Conservation (phyloP, 2,797 vertebrate species). For the Sebastes matsubarae region DNA sequence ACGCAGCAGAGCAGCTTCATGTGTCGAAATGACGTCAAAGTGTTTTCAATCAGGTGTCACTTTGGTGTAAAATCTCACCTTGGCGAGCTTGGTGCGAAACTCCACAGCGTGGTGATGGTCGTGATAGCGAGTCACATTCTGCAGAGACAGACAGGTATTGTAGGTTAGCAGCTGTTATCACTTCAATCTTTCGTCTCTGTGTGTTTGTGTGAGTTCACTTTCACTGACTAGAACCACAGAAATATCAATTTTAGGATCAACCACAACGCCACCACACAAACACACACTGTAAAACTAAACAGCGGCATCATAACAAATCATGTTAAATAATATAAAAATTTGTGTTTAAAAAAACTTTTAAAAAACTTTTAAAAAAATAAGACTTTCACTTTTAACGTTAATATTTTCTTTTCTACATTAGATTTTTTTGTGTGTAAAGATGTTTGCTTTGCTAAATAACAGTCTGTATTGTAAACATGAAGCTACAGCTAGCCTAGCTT, state of each 20-base stretch:
- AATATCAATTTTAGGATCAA: slow-evolving; percentile 29
- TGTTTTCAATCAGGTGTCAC: neutral
- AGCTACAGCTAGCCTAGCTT: neutral
- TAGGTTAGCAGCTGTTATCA: slow-evolving; percentile 11
- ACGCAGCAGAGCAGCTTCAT: neutral
- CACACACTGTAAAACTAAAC: neutral
- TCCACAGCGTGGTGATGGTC: slow-evolving; percentile 55
- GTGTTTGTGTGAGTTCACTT: neutral
- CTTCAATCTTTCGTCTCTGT: neutral
- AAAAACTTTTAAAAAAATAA: too few relatives aligned
- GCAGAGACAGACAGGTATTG: slow-evolving; percentile 2
- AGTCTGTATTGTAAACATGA: neutral
- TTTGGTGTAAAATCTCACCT: slow-evolving; percentile 35
- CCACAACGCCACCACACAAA: slow-evolving; percentile 1
- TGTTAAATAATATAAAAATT: too few relatives aligned
- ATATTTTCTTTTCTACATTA: too few relatives aligned
- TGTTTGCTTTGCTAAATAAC: neutral
- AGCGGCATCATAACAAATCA: neutral
- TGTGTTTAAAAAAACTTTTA: too few relatives aligned
- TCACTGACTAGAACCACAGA: slow-evolving; percentile 24
- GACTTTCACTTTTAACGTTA: too few relatives aligned
- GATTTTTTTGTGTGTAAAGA: too few relatives aligned
- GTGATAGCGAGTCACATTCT: slow-evolving; percentile 67
- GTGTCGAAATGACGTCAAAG: neutral
- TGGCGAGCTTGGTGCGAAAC: slow-evolving; percentile 61